Percentiles rank a stretch among this genome's conserved stretches.
These are phyloP conservation scores for Neoarius graeffei DNA, from an alignment of 2,113 vertebrate species.

Conservation along the genomic window DNA sequence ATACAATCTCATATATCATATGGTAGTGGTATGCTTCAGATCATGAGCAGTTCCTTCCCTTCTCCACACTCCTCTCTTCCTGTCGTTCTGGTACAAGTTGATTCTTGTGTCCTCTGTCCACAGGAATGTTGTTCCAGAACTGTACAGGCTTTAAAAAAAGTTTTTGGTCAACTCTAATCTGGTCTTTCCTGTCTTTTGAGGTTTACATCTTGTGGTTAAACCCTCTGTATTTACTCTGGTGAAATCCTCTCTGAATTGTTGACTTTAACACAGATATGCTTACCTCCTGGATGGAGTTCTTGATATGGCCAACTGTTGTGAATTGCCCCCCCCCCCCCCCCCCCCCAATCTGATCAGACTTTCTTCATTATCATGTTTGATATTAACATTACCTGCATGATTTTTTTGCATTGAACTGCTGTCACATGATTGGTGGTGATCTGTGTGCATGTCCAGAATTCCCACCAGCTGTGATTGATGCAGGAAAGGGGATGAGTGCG, in stretches of 20 bases:
- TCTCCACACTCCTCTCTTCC: not conserved
- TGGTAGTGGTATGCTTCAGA: not conserved
- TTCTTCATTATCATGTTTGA: no score
- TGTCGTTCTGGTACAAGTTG: not conserved
- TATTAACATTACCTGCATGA: no score
- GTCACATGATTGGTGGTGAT: not conserved
- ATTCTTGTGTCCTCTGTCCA: not conserved
- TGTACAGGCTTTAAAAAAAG: not conserved
- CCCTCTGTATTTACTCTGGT: not conserved
- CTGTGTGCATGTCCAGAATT: constrained; percentile 64
- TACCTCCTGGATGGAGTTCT: not conserved
- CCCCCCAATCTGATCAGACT: no score
- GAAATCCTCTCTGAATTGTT: not conserved
- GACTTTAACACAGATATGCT: not conserved
- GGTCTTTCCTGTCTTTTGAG: not conserved
- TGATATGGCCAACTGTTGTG: not conserved
- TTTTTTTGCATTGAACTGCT: no score
- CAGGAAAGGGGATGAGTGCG: constrained; percentile 78
- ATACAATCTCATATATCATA: not conserved
- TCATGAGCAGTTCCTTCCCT: not conserved
- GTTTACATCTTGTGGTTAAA: not conserved
- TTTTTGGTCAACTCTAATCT: not conserved
- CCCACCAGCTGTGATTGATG: constrained; percentile 79
- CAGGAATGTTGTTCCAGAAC: not conserved
- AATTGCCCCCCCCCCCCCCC: no score